Evolutionary conservation across 2,888 invertebrate species (phyloP).

Genomic region (Andrena trimmerana): DNA sequence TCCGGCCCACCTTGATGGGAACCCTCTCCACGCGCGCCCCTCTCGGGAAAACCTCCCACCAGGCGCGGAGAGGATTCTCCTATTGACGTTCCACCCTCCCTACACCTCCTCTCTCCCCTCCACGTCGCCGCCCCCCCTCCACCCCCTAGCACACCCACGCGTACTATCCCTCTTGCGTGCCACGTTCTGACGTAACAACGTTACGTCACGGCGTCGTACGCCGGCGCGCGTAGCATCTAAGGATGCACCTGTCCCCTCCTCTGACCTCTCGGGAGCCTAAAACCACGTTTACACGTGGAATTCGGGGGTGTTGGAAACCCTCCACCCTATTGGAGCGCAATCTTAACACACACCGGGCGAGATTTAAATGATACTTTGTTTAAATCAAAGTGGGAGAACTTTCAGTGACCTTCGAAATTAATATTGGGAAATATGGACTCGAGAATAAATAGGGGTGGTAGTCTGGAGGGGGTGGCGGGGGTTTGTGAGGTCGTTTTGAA

Average conservation of each 20-base stretch:
- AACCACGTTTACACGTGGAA: background rate
- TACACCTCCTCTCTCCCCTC: constrained; percentile 3
- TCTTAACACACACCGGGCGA: background rate
- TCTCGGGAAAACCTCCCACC: constrained; percentile 49
- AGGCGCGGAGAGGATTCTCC: constrained; percentile 67
- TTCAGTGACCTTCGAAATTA: background rate
- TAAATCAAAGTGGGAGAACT: background rate
- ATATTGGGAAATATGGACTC: background rate
- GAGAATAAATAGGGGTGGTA: background rate
- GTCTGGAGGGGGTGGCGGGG: too few species aligned
- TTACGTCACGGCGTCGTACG: constrained; percentile 72
- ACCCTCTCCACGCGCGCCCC: constrained; percentile 34
- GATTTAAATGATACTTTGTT: background rate
- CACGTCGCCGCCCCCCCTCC: constrained; percentile 23
- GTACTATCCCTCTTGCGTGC: constrained; percentile 59
- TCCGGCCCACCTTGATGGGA: constrained; percentile 22
- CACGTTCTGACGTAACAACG: constrained; percentile 73
- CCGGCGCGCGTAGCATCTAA: constrained; percentile 50
- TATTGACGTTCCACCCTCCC: constrained; percentile 74
- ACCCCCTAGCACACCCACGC: constrained; percentile 59
- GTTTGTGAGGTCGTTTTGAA: too few species aligned
- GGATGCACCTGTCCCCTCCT: constrained; percentile 25
- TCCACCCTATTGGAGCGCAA: background rate
- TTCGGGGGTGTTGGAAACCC: background rate
- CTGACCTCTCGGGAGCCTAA: background rate